phyloP scores from a whole-genome alignment of 1,140 invertebrate genomes.

The Marisa cornuarietis region DNA sequence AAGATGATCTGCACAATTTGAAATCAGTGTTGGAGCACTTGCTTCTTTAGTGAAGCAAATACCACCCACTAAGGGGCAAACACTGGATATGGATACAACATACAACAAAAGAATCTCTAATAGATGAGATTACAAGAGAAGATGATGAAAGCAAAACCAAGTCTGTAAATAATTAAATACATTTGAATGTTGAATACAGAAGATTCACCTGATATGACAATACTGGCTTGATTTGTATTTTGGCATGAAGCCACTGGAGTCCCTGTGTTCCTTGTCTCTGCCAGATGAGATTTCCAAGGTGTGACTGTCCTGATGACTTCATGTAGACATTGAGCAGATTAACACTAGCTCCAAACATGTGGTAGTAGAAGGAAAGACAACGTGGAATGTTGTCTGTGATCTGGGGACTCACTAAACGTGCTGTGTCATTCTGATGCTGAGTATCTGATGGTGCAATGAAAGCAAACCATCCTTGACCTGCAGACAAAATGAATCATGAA shows the following conservation, averaged over 20 bases:
- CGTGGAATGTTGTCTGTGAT: conserved; percentile 34
- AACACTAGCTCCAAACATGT: conserved; percentile 21
- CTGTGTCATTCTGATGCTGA: conserved; percentile 69
- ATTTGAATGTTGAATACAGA: no score
- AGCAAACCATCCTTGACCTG: conserved; percentile 52
- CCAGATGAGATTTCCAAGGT: conserved; percentile 37
- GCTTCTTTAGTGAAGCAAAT: no score
- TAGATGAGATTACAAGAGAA: no score
- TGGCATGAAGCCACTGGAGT: conserved; percentile 53
- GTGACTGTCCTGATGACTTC: conserved; percentile 18
- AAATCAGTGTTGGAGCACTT: no score
- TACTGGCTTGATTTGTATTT: conserved; percentile 43
- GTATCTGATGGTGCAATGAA: conserved; percentile 48
- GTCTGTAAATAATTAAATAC: no score
- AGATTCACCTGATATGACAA: conserved; percentile 47
- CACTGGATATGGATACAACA: no score
- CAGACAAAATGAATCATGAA: not conserved
- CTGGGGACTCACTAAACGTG: conserved; percentile 72
- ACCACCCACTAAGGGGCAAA: no score
- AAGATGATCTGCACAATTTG: no score
- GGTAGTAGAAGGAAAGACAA: conserved; percentile 59
- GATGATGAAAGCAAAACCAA: no score
- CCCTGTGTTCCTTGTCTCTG: conserved; percentile 54
- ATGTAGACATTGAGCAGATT: conserved; percentile 23
- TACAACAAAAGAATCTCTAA: no score